Percentiles rank a stretch among this genome's conserved stretches.
phyloP scores from a whole-genome alignment of 2,888 invertebrate genomes.

The Choreutis nemorana region DNA sequence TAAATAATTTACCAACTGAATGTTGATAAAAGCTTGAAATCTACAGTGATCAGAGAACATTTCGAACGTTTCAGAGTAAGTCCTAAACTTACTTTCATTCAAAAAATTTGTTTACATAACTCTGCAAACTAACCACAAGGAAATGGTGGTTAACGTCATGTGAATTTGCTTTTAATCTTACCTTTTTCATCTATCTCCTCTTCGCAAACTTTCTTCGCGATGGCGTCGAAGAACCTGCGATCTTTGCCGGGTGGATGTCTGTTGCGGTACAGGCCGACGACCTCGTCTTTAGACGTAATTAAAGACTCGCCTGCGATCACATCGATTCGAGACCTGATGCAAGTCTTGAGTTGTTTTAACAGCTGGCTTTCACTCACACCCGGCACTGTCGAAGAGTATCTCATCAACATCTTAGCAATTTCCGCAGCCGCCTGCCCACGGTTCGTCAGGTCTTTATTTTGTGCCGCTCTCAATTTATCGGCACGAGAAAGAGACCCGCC shows the following conservation, averaged over 20 bases:
- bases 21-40: too few relatives aligned
- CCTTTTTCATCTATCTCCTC: not conserved
- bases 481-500: too few relatives aligned
- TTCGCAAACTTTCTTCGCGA: constrained; percentile 5
- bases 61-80: too few relatives aligned
- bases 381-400: not conserved
- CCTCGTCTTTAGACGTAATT: constrained; percentile 3
- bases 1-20: too few relatives aligned
- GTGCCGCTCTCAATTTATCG: too few relatives aligned
- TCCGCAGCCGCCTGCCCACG: constrained; percentile 9
- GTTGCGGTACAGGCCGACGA: constrained; percentile 11
- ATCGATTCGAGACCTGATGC: constrained; percentile 15
- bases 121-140: too few relatives aligned
- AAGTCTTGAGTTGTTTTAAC: constrained; percentile 10
- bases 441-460: constrained; percentile 8
- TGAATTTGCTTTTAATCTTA: not conserved
- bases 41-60: too few relatives aligned
- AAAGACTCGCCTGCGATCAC: constrained; percentile 13
- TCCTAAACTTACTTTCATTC: too few relatives aligned
- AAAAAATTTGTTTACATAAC: too few relatives aligned
- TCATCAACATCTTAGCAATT: constrained; percentile 7
- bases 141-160: too few relatives aligned
- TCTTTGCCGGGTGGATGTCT: constrained; percentile 6
- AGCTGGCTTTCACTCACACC: constrained; percentile 4
- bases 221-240: constrained; percentile 2